Base-by-base conservation (phyloP, 2,888 invertebrate species). In the Margaritifera margaritifera region DNA sequence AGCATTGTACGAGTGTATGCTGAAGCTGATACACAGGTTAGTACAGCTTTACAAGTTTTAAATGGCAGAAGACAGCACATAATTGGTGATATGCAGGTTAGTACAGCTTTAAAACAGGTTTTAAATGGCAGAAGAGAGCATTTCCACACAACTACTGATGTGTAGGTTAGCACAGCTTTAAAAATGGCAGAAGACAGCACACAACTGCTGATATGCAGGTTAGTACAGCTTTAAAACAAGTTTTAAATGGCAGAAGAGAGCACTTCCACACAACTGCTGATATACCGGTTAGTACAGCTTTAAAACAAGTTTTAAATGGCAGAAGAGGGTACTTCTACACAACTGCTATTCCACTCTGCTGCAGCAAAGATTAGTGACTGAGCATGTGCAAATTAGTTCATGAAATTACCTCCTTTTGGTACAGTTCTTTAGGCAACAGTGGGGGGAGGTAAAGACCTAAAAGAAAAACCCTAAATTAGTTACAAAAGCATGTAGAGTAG, bases 1-100 rank as follows among this genome's bases (percentile, higher is more conserved):
- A 97, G 99, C 89, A 92, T 98, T 19, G 95, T 99, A 2, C 92
- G 99, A 74, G 95, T 99, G 0, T 99, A 99, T 90, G 97, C 98
- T 0, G 99, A 99, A 90, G 96, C 97, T 3, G 93, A 94, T 31
- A 94, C 94, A 6, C 82, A 83, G 82, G 88, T 83, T 72, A 62
- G 71, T 66, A 25, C 22, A 18, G 50, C n/a, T n/a, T n/a, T n/a
- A n/a, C 27, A 99, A 90, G 96, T 97, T 3, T 24, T 62, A 54
- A 25, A 55, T 63, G 68, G 20, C 22, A 57, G n/a, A 60, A 50
- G 27, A 4, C 4, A 27, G 27, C 27, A 27, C 4, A 4, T 27
- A n/a, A n/a, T n/a, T n/a, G 96, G 97, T 3, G 93, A 94, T 27
- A 94, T 94, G 6, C 82, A 83, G 82, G 88, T 83, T 73, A 60